Evolutionary conservation across 2,113 vertebrate species (phyloP).

Genomic region (Nematolebias whitei): DNA sequence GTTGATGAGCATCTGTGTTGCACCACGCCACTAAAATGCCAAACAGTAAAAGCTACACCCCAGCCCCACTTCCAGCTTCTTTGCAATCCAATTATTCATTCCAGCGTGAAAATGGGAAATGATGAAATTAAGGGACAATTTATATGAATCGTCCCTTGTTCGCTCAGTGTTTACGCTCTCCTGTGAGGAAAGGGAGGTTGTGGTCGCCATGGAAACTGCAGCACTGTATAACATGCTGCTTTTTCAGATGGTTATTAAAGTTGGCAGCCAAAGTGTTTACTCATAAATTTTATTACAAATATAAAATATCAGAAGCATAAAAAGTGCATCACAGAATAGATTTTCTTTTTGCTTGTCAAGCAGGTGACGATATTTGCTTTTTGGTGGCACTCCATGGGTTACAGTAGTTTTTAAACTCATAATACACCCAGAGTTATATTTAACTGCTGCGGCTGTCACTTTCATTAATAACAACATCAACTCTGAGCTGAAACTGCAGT

Average conservation of each 20-base stretch:
- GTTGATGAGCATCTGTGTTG: neutral
- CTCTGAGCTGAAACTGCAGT: constrained; percentile 3
- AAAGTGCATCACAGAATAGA: constrained; percentile 33
- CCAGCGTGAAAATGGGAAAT: constrained; percentile 76
- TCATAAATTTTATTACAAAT: constrained; percentile 65
- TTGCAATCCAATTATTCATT: constrained; percentile 71
- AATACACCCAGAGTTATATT: constrained; percentile 14
- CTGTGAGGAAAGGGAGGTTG: constrained; percentile 59
- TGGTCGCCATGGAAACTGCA: constrained; percentile 82
- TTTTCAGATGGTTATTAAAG: constrained; percentile 73
- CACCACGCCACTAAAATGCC: constrained; percentile 20
- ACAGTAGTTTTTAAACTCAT: constrained; percentile 18
- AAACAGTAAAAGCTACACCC: constrained; percentile 21
- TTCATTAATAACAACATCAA: constrained; percentile 20
- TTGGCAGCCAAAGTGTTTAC: constrained; percentile 65
- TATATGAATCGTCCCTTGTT: constrained; percentile 76
- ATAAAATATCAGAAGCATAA: constrained; percentile 57
- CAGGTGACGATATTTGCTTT: constrained; percentile 12
- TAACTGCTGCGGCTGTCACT: constrained; percentile 23
- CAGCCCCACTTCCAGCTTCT: constrained; percentile 24
- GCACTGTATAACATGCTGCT: constrained; percentile 63
- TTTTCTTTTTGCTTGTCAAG: constrained; percentile 23
- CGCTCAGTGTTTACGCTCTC: constrained; percentile 72
- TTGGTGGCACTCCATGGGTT: constrained; percentile 9
- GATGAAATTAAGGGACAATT: constrained; percentile 80